Evolutionary conservation across 2,888 invertebrate genomes (phyloP).

Genomic region (Rhagium mordax): DNA sequence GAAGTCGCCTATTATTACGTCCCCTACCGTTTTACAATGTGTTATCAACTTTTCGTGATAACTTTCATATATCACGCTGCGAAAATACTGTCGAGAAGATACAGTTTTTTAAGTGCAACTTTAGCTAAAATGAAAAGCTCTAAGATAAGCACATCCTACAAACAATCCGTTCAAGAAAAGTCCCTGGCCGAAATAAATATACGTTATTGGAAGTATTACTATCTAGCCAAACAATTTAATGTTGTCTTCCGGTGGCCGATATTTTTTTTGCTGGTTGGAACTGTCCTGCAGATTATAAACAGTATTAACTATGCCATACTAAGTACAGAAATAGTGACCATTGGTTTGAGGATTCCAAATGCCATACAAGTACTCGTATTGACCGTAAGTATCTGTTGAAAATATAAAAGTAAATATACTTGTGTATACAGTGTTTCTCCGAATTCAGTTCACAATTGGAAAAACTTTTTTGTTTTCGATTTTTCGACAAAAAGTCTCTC

Average conservation of each 20-base stretch:
- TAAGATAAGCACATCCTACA: not conserved
- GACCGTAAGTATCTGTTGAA: not conserved
- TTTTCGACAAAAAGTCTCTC: too few species aligned
- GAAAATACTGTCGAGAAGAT: not conserved
- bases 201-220: not conserved
- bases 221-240: not conserved
- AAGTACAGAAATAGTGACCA: not conserved
- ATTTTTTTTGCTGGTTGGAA: not conserved
- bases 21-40: not conserved
- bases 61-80: not conserved
- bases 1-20: not conserved
- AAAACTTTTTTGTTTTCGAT: too few species aligned
- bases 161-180: not conserved
- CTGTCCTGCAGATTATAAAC: not conserved
- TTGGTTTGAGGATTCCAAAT: not conserved
- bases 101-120: not conserved
- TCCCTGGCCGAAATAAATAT: not conserved
- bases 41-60: not conserved
- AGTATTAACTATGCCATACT: not conserved
- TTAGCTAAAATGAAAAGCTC: not conserved
- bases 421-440: too few species aligned
- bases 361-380: not conserved
- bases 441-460: too few species aligned
- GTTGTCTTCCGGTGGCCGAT: not conserved
- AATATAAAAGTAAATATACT: too few species aligned